Conservation (phyloP, 1,140 invertebrate genomes). For the Bombus cullumanus region DNA sequence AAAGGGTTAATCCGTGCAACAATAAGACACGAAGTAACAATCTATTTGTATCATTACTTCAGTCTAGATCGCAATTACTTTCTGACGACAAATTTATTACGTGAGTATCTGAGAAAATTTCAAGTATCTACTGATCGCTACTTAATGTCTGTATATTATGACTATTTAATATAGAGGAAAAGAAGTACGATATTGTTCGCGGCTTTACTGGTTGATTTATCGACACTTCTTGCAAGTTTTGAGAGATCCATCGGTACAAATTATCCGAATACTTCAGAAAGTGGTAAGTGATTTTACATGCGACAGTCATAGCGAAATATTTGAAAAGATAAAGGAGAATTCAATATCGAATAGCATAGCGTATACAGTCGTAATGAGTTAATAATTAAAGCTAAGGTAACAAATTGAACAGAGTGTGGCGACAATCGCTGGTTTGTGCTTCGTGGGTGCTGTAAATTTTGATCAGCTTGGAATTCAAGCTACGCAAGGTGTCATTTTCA, state of each 20-base stretch:
- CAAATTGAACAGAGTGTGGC: slow-evolving; percentile 85
- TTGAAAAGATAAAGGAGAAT: too few relatives aligned
- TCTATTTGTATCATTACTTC: not conserved
- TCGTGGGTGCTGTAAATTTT: slow-evolving; percentile 86
- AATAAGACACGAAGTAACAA: not conserved
- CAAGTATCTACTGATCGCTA: not conserved
- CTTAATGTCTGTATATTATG: not conserved
- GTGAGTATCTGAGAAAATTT: not conserved
- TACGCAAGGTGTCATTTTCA: slow-evolving; percentile 91
- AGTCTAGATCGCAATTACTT: not conserved
- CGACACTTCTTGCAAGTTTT: slow-evolving; percentile 87
- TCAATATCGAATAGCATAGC: too few relatives aligned
- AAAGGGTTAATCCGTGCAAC: not conserved
- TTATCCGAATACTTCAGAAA: slow-evolving; percentile 89
- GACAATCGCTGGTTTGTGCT: slow-evolving; percentile 90
- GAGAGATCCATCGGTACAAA: slow-evolving; percentile 89
- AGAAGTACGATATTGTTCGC: slow-evolving; percentile 85
- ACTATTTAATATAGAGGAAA: slow-evolving; percentile 23
- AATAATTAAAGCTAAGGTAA: not conserved
- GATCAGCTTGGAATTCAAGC: slow-evolving; percentile 92
- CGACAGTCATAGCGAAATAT: too few relatives aligned
- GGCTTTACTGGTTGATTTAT: slow-evolving; percentile 88
- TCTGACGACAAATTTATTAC: not conserved
- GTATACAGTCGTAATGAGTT: not conserved
- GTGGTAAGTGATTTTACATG: slow-evolving; percentile 85